Base-by-base conservation (phyloP, 1,140 invertebrate genomes). In the Probaryconus sp. region DNA sequence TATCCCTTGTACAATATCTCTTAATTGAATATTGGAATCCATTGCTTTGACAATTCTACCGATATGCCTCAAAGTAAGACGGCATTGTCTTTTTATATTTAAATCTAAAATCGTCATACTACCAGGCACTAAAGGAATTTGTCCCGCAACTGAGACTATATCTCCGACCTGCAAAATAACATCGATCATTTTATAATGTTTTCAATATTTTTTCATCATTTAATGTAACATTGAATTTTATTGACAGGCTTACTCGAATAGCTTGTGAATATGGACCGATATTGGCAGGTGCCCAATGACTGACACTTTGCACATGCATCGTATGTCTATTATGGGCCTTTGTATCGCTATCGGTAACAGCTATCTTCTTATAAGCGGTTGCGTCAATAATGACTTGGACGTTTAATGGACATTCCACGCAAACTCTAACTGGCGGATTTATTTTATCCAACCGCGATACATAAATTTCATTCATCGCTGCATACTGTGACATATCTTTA, bases 251-350 rank as follows among this genome's bases (percentile, higher is more conserved):
- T 83, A 95, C 94, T 88, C 92, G 91, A 58, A 95, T 90, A 16
- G 94, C 94, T 89, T 98, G 97, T 82, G 96, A 98, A 84, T 98
- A 98, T 20, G 97, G 96, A 9, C 96, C 96, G 75, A 98, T 97
- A 82, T 97, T 97, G 31, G 96, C 95, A 3, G 96, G 96, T 2
- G 96, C 96, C 97, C 97, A 98, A 87, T 98, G 95, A 14, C 96
- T 98, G 58, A 98, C 92, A 42, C 95, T 93, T 86, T 98, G 96
- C 17, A 98, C 96, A 86, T 98, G 96, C 93, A 98, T 94, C 5
- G 93, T 94, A 33, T 92, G 89, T 75, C 92, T 90, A 50, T 89
- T 85, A 48, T 81, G 82, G 40, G 76, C 48, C 71, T 81, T 80
- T 16, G 79, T 83, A 73, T 85, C 85, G 69, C 83, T 83, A 50